A percentile compares a stretch with the other conserved stretches of the same genome.
These are phyloP conservation scores for Saxidomus purpurata DNA, from an alignment of 1,140 invertebrate genomes.

Conservation along the genomic window DNA sequence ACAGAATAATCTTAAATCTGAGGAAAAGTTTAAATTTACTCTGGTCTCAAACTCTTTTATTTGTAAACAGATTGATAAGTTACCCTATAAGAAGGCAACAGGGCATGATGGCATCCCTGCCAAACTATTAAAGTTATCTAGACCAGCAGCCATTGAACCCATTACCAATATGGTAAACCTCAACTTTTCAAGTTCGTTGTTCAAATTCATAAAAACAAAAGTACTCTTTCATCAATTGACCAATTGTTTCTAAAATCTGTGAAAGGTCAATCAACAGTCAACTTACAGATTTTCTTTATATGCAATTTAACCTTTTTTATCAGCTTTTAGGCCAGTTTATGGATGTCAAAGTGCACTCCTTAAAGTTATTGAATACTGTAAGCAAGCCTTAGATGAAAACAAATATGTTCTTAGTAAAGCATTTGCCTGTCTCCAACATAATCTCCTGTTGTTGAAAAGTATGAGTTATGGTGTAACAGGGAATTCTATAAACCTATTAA, in stretches of 20 bases:
- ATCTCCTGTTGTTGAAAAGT: no score
- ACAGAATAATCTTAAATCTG: background rate
- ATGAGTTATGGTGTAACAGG: no score
- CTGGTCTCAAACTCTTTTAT: background rate
- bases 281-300: background rate
- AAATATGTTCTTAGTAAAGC: no score
- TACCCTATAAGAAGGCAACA: slow-evolving; percentile 47
- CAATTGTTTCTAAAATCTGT: slow-evolving; percentile 1
- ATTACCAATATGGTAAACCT: slow-evolving; percentile 31
- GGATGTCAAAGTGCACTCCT: background rate
- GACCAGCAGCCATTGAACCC: background rate
- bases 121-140: slow-evolving; percentile 27
- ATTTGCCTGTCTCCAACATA: no score
- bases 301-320: background rate
- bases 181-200: background rate
- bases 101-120: slow-evolving; percentile 42
- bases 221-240: slow-evolving; percentile 4
- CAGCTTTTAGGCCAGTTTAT: background rate
- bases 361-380: no score
- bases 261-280: background rate
- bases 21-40: background rate
- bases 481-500: no score
- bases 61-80: slow-evolving; percentile 16
- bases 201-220: slow-evolving; percentile 13
- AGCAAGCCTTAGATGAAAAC: no score